Conservation (phyloP, 2,113 vertebrate species). For the Ancistrus triradiatus region DNA sequence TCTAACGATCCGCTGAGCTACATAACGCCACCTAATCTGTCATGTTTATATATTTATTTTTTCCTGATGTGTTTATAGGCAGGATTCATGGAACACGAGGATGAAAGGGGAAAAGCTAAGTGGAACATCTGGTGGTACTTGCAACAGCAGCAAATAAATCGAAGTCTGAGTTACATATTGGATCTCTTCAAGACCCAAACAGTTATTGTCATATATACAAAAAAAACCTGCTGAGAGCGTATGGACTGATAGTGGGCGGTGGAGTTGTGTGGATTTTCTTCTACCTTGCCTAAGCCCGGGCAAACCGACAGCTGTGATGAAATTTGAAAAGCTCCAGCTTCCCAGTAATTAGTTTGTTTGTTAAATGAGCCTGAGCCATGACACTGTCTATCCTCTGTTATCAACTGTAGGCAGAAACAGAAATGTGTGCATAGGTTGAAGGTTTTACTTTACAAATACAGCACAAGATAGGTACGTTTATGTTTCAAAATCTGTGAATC, state of each 20-base stretch:
- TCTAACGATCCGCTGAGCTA: conserved; percentile 35
- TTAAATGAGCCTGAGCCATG: conserved; percentile 22
- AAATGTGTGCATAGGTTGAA: neutral
- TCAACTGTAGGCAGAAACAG: neutral
- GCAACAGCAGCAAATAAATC: conserved; percentile 8
- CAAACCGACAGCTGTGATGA: conserved; percentile 3
- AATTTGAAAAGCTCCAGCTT: conserved; percentile 7
- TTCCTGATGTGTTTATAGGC: conserved; percentile 27
- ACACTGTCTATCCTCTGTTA: neutral
- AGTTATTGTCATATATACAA: neutral
- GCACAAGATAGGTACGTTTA: too few relatives aligned
- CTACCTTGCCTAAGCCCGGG: neutral
- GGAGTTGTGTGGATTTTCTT: neutral
- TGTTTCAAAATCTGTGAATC: too few relatives aligned
- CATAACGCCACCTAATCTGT: conserved; percentile 34
- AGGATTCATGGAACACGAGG: conserved; percentile 27
- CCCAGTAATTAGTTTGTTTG: conserved; percentile 23
- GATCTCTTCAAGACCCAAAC: neutral
- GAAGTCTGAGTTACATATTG: neutral
- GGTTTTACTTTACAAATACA: too few relatives aligned
- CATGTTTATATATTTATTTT: conserved; percentile 45
- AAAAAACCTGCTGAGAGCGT: neutral
- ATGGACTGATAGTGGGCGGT: neutral
- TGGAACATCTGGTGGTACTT: conserved; percentile 48
- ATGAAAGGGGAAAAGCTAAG: conserved; percentile 13